phyloP scores from a whole-genome alignment of 2,797 vertebrate species.

The Dendrocincla fuliginosa region DNA sequence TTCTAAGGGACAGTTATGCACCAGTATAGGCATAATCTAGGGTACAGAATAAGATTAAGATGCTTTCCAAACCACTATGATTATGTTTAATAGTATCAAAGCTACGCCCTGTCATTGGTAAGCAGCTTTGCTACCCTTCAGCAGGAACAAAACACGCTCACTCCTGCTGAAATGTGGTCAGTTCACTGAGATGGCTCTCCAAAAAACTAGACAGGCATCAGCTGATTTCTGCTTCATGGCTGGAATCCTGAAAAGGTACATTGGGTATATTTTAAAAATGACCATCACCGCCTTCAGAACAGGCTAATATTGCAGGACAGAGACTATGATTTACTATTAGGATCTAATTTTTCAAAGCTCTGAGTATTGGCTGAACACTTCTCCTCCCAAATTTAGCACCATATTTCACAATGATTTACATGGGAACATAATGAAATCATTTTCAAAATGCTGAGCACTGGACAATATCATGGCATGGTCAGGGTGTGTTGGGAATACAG shows the following conservation, averaged over 20 bases:
- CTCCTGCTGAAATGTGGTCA: neutral
- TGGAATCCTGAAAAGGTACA: neutral
- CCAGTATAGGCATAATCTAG: neutral
- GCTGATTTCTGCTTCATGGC: neutral
- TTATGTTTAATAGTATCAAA: neutral
- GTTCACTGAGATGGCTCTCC: neutral
- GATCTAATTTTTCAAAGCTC: neutral
- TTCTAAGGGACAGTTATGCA: neutral
- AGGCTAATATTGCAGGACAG: neutral
- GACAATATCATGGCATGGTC: neutral
- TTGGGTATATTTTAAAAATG: fast-evolving
- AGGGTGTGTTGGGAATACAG: neutral
- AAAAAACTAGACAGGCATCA: neutral
- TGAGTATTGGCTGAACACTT: neutral
- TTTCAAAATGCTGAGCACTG: neutral
- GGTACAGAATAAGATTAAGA: neutral
- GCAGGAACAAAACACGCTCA: neutral
- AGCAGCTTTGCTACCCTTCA: neutral
- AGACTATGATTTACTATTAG: neutral
- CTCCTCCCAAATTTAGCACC: neutral
- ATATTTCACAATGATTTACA: neutral
- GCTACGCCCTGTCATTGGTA: neutral
- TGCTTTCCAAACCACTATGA: neutral
- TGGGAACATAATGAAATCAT: neutral
- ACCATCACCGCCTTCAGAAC: neutral